These are phyloP conservation scores for Euclidia mi DNA, from an alignment of 2,888 invertebrate species.

Conservation along the genomic window DNA sequence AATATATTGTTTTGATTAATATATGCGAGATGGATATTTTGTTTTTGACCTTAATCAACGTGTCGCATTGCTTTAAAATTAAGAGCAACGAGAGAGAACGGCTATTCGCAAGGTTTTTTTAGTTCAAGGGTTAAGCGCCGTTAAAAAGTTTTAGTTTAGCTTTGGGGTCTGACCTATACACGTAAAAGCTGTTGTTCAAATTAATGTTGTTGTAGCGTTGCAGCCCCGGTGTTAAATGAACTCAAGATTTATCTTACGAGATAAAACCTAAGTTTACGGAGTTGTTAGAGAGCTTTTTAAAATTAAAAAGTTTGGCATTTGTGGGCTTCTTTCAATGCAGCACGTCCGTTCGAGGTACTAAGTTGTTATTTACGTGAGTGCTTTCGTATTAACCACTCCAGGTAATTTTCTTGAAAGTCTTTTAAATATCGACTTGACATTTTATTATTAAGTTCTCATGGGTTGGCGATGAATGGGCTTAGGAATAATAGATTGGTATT, in stretches of 20 bases:
- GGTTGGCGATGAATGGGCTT: too few species aligned
- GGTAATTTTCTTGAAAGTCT: slow-evolving; percentile 67
- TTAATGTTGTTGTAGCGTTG: slow-evolving; percentile 10
- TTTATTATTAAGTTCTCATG: slow-evolving; percentile 15
- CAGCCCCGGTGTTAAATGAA: slow-evolving; percentile 56
- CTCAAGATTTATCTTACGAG: slow-evolving; percentile 61
- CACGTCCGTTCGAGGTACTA: slow-evolving; percentile 62
- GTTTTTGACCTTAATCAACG: too few species aligned
- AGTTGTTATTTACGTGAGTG: slow-evolving; percentile 74
- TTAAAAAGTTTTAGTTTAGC: neutral
- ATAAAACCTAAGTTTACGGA: slow-evolving; percentile 69
- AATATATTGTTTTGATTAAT: too few species aligned
- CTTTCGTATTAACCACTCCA: slow-evolving; percentile 61
- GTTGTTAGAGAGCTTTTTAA: slow-evolving; percentile 78
- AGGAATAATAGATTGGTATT: too few species aligned
- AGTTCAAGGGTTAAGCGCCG: neutral
- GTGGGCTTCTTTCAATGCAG: slow-evolving; percentile 62
- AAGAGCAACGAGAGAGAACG: too few species aligned
- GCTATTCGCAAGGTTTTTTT: too few species aligned
- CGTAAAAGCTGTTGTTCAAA: slow-evolving; percentile 28
- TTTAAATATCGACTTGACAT: slow-evolving; percentile 38
- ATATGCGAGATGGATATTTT: too few species aligned
- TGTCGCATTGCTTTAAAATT: too few species aligned
- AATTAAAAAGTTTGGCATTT: slow-evolving; percentile 78
- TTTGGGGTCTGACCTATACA: slow-evolving; percentile 11